Evolutionary conservation across 2,113 vertebrate species (phyloP), one percentile per base, ranked within the genome.

Genomic region (Oriolus oriolus): DNA sequence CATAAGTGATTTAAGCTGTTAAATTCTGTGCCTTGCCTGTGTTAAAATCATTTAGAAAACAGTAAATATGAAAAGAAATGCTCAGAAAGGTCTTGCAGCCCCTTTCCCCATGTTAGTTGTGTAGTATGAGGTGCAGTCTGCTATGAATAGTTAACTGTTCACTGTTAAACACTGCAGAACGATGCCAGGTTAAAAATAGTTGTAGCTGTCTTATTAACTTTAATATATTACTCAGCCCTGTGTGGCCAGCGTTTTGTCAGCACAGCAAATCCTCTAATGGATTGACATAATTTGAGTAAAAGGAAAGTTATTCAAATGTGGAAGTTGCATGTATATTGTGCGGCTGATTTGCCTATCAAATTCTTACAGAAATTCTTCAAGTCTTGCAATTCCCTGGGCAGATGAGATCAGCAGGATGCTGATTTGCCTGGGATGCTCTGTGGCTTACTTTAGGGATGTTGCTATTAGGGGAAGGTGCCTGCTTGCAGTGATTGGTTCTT

Each of bases 111-210:
- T 64, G 31, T 53, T 79, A 33, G 37, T 61, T 82, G 20, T 39
- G 16, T 19, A 35, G 12, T 70, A 7, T 74, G 63, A 14, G 23
- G 22, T 80, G 65, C 66, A 87, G 49, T 42, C 63, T 85, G 69
- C 78, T 93, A 30, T 87, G 84, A 95, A 95, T 94, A 96, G 95
- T 91, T 96, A 91, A 81, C 87, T 89, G 56, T 85, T 89, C 74
- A 83, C 86, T 91, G 68, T 93, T 89, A 87, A 94, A 83, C 73
- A 33, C 44, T 84, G 77, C 59, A 84, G 68, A 76, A 47, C 10
- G 76, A 41, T 87, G 77, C 64, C 53, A 81, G 68, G 84, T 90
- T 95, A 97, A 95, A 96, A 97, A 96, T 94, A 97, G 93, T 77
- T 35, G 39, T 75, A 68, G 85, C 78, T 78, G 75, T 53, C 95